Conservation (phyloP, 2,888 invertebrate species). For the Smittia aterrima region DNA sequence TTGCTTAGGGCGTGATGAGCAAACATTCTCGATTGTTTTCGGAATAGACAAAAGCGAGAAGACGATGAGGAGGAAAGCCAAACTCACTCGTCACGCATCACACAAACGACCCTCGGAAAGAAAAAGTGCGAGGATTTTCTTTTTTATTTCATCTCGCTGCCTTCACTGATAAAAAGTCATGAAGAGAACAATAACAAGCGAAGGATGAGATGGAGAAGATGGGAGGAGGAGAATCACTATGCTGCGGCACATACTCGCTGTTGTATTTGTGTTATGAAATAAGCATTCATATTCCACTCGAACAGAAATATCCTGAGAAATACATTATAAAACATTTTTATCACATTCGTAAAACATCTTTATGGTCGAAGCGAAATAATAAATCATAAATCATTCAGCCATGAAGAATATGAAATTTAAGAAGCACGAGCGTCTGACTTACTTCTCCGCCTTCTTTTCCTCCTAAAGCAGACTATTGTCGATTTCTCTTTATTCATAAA, state of each 20-base stretch:
- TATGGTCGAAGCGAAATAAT: slow-evolving; percentile 33
- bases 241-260: neutral
- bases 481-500: neutral
- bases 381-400: slow-evolving; percentile 35
- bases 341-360: slow-evolving; percentile 30
- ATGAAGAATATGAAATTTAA: slow-evolving; percentile 31
- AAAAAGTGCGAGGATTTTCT: no score
- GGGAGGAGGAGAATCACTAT: slow-evolving; percentile 3
- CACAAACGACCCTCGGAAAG: no score
- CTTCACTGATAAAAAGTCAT: neutral
- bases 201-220: neutral
- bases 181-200: neutral
- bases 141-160: no score
- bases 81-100: no score
- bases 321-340: slow-evolving; percentile 36
- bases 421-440: neutral
- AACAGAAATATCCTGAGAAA: neutral
- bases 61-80: no score
- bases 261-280: neutral
- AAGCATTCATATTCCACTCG: neutral
- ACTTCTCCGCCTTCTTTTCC: slow-evolving; percentile 7
- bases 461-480: neutral
- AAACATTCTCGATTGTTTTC: no score
- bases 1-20: no score
- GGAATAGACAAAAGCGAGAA: no score